Percentiles rank a stretch among this genome's conserved stretches.
phyloP scores from a whole-genome alignment of 2,888 invertebrate genomes.

The Ectemnius cavifrons region DNA sequence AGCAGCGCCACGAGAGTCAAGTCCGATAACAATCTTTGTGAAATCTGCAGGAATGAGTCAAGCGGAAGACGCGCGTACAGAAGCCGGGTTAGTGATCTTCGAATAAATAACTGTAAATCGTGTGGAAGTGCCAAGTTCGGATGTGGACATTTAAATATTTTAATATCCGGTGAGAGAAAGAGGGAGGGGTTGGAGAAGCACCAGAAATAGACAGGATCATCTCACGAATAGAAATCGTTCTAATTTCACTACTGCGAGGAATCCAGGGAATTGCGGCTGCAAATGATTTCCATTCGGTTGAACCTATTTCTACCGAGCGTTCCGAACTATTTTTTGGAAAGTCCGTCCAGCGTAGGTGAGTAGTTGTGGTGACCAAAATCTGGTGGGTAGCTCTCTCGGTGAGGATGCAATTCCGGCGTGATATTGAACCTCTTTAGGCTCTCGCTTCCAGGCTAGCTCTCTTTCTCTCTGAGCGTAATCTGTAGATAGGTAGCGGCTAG shows the following conservation, averaged over 20 bases:
- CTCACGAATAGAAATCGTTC: not conserved
- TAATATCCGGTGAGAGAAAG: no score
- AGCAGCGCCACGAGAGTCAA: conserved; percentile 1
- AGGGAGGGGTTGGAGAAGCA: not conserved
- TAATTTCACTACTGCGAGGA: not conserved
- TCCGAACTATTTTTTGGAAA: conserved; percentile 47
- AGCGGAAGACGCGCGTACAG: no score
- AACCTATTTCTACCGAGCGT: conserved; percentile 46
- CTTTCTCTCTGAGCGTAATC: conserved; percentile 24
- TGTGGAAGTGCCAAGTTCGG: no score
- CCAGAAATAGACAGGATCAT: not conserved
- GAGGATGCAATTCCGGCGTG: conserved; percentile 34
- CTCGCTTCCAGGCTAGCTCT: not conserved
- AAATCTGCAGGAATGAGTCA: no score
- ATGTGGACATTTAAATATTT: no score
- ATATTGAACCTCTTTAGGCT: conserved; percentile 35
- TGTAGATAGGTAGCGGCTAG: conserved; percentile 13
- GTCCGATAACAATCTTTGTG: not conserved
- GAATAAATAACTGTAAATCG: no score
- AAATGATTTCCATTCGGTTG: conserved; percentile 54
- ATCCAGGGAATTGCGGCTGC: no score
- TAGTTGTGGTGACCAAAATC: conserved; percentile 22
- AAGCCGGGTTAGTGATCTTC: no score
- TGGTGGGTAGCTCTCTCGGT: conserved; percentile 16
- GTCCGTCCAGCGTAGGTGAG: conserved; percentile 20